Percentiles rank a stretch among this genome's conserved stretches.
These are phyloP conservation scores for Astreopora myriophthalma DNA, from an alignment of 64 coral and sea anemone genomes.

Conservation along the genomic window DNA sequence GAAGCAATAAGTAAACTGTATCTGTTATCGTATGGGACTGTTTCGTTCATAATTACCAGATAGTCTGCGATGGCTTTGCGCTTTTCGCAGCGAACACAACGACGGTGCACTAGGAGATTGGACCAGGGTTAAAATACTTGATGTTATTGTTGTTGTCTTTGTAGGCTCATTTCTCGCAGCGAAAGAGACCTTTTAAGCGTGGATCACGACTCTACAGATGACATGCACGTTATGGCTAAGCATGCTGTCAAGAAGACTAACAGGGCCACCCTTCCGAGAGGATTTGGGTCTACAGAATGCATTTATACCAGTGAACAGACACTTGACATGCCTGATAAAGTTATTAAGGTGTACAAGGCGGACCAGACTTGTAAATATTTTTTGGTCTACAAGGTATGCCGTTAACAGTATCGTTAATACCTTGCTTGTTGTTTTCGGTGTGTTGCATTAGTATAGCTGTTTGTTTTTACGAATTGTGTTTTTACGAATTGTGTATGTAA, in stretches of 20 bases:
- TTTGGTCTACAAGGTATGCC: conserved; percentile 85
- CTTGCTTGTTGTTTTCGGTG: background rate
- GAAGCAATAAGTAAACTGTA: too few species aligned
- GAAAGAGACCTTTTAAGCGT: conserved; percentile 84
- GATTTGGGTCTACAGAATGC: conserved; percentile 89
- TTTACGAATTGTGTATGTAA: too few species aligned
- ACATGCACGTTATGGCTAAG: conserved; percentile 65
- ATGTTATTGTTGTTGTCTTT: background rate
- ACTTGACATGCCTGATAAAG: conserved; percentile 78
- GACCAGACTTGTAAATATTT: conserved; percentile 98
- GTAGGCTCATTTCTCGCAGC: conserved; percentile 82
- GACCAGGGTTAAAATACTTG: too few species aligned
- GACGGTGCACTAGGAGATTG: too few species aligned
- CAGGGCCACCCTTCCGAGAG: conserved; percentile 62
- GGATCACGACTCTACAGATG: conserved; percentile 68
- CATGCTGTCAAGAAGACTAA: conserved; percentile 55
- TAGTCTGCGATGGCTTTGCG: too few species aligned
- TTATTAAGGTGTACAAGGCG: conserved; percentile 88
- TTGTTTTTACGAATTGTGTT: too few species aligned
- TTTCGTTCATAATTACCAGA: too few species aligned
- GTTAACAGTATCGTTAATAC: background rate
- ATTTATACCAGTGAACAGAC: conserved; percentile 63
- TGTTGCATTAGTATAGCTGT: too few species aligned
- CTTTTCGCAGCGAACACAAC: too few species aligned
- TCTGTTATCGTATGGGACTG: too few species aligned